phyloP scores from a whole-genome alignment of 2,888 invertebrate genomes.

The Meliscaeva auricollis region DNA sequence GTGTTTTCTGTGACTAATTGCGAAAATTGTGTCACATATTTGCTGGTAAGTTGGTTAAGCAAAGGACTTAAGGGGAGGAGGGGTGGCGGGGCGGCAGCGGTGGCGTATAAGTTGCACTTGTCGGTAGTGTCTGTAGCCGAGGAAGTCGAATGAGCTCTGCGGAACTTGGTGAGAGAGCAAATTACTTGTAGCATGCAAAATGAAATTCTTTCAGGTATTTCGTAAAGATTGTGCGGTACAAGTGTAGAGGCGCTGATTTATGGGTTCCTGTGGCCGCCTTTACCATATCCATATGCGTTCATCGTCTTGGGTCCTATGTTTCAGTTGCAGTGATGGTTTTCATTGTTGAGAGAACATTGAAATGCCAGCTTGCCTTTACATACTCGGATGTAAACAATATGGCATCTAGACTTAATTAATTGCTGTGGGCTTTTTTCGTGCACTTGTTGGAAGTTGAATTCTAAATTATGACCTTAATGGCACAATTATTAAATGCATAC shows the following conservation, averaged over 20 bases:
- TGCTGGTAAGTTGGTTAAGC: slow-evolving; percentile 53
- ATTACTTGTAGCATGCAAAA: slow-evolving; percentile 75
- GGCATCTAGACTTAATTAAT: slow-evolving; percentile 69
- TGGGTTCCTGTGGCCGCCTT: slow-evolving; percentile 71
- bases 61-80: background rate
- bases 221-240: slow-evolving; percentile 57
- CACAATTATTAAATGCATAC: slow-evolving; percentile 43
- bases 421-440: slow-evolving; percentile 56
- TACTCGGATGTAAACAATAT: slow-evolving; percentile 25
- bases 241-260: slow-evolving; percentile 75
- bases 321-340: slow-evolving; percentile 38
- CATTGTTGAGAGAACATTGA: slow-evolving; percentile 55
- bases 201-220: slow-evolving; percentile 68
- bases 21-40: slow-evolving; percentile 81
- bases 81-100: background rate
- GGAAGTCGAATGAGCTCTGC: slow-evolving; percentile 59
- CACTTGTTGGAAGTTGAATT: slow-evolving; percentile 39
- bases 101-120: slow-evolving; percentile 42
- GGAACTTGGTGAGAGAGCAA: slow-evolving; percentile 74
- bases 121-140: slow-evolving; percentile 16
- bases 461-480: slow-evolving; percentile 63
- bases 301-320: background rate
- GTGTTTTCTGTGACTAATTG: slow-evolving; percentile 82
- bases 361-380: slow-evolving; percentile 15
- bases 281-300: slow-evolving; percentile 1